phyloP scores from a whole-genome alignment of 1,140 invertebrate species.

The Kradibia gibbosae region DNA sequence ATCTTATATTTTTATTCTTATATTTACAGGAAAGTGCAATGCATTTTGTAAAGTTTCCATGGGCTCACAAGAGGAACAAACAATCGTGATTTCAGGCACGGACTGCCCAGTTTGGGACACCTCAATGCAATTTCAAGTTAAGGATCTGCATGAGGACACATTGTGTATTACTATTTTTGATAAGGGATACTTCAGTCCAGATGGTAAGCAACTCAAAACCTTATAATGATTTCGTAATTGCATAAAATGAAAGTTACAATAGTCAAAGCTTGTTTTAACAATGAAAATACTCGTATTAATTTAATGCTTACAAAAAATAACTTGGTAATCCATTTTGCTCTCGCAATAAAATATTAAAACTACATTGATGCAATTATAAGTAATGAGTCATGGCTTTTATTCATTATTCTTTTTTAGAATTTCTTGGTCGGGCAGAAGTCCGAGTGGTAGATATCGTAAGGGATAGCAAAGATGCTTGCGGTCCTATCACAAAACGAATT shows the following conservation, averaged over 20 bases:
- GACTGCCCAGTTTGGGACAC: constrained; percentile 82
- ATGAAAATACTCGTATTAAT: no score
- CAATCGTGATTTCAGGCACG: constrained; percentile 76
- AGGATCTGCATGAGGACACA: constrained; percentile 82
- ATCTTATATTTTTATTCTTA: constrained; percentile 48
- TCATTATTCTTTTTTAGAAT: constrained; percentile 74
- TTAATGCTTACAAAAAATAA: no score
- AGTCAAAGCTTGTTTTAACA: no score
- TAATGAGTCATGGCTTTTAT: no score
- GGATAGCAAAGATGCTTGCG: constrained; percentile 76
- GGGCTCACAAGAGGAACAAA: constrained; percentile 84
- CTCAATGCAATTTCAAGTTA: constrained; percentile 88
- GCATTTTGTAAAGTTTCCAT: constrained; percentile 87
- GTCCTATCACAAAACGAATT: constrained; percentile 81
- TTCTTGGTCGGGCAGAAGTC: constrained; percentile 84
- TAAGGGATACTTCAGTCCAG: constrained; percentile 83
- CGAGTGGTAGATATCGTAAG: constrained; percentile 79
- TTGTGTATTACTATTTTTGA: constrained; percentile 86
- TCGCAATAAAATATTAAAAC: no score
- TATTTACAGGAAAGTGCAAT: constrained; percentile 72
- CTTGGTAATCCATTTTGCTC: no score
- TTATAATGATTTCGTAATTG: neutral
- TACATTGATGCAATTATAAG: no score
- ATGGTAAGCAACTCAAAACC: constrained; percentile 74
- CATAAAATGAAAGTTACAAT: no score